Base-by-base conservation (phyloP, 2,888 invertebrate species). In the Subacronicta megacephala region DNA sequence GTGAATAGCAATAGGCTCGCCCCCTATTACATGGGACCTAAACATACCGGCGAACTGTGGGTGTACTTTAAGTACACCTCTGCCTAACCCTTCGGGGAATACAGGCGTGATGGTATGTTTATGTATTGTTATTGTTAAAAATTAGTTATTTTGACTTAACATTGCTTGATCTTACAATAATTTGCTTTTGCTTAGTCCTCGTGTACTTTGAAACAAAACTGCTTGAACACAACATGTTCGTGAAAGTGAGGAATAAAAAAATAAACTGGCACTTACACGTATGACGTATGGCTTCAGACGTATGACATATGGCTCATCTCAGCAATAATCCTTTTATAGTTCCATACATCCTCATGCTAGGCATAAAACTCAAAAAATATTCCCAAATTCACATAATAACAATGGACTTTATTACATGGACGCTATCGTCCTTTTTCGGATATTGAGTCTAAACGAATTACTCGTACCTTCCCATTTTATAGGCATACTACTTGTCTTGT, bases 381-480 rank as follows among this genome's bases (percentile, higher is more conserved):
- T 54, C 58, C 31, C 26, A 54, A 60, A 57, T 38, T 53, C 63
- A 42, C 63, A 45, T 66, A 41, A 61, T 60, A 75, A 72, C 41
- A 58, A 55, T 63, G 56, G 50, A 61, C 60, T 75, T 67, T 75
- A 75, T 67, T 67, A 23, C 62, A 38, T 46, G 62, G 55, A 36
- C 31, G 60, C 71, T 70, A 58, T 67, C 56, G 75, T 74, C 63
- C 66, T 66, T 77, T 70, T 59, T 72, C 60, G 60, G 62, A 50
- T 63, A 68, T 75, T 67, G 75, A 62, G 72, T 65, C 66, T 68
- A 70, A 76, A 74, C 67, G 71, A 77, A 78, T 78, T 75, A 74
- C 70, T 63, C 71, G 70, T 76, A 73, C 77, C 77, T 73, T 58
- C 64, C 52, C 68, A 74, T 80, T 78, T 75, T 81, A 82, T 83